These are phyloP conservation scores for Oxygymnocypris stewartii DNA, from an alignment of 2,113 vertebrate genomes.

Conservation along the genomic window DNA sequence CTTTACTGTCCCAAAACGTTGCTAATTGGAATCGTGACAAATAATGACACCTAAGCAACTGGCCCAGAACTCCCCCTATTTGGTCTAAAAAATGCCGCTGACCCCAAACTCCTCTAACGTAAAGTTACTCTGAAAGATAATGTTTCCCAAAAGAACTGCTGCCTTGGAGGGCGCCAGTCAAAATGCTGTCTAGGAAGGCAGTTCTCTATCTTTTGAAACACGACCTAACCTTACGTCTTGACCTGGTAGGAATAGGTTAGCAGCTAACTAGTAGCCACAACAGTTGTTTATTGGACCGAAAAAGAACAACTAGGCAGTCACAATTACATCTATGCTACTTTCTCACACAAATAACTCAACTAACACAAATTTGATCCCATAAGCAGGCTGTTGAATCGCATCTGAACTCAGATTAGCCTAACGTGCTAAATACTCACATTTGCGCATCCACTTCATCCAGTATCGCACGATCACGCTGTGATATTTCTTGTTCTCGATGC, in stretches of 20 bases:
- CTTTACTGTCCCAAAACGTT: neutral
- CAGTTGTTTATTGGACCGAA: neutral
- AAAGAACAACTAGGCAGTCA: neutral
- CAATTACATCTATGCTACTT: neutral
- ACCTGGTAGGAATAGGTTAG: slow-evolving; percentile 5
- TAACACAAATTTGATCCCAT: neutral
- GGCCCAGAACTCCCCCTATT: neutral
- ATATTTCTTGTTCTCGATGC: slow-evolving; percentile 95
- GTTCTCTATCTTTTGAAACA: neutral
- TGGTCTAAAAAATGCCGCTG: neutral
- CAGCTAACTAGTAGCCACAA: slow-evolving; percentile 15
- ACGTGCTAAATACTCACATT: slow-evolving; percentile 81
- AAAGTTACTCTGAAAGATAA: no score
- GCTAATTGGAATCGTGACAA: neutral
- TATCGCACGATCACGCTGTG: slow-evolving; percentile 87
- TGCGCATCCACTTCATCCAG: slow-evolving; percentile 90
- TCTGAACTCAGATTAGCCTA: slow-evolving; percentile 35
- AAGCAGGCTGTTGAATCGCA: neutral
- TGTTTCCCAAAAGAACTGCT: neutral
- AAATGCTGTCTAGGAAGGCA: neutral
- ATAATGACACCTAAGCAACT: neutral
- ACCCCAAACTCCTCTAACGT: neutral
- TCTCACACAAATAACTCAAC: neutral
- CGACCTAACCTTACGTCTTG: neutral
- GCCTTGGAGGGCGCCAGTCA: neutral